Evolutionary conservation across 2,888 invertebrate genomes (phyloP).

Genomic region (Parnassius glacialis): DNA sequence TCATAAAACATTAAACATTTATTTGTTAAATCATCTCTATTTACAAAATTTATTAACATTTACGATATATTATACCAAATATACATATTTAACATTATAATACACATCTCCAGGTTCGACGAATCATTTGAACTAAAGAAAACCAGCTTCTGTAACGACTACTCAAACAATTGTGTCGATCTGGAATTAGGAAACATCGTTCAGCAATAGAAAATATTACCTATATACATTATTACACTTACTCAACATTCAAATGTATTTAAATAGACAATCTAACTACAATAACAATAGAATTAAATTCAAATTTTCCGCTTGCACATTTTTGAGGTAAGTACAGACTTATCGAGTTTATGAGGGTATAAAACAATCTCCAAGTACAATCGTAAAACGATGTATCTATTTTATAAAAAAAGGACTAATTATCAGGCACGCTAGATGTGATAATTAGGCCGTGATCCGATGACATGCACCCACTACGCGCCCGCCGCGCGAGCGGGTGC

Average conservation of each 20-base stretch:
- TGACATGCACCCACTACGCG: too few species aligned
- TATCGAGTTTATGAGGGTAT: not conserved
- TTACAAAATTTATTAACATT: constrained; percentile 48
- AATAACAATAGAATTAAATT: constrained; percentile 4
- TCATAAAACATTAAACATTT: constrained; percentile 46
- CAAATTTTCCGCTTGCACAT: constrained; percentile 11
- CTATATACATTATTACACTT: not conserved
- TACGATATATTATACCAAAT: constrained; percentile 33
- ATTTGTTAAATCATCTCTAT: constrained; percentile 49
- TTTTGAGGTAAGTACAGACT: constrained; percentile 20
- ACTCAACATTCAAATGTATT: not conserved
- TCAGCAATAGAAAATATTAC: not conserved
- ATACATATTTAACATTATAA: too few species aligned
- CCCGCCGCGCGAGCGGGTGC: too few species aligned
- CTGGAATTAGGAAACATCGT: not conserved
- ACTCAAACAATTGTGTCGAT: not conserved
- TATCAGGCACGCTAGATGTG: too few species aligned
- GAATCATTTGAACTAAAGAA: too few species aligned
- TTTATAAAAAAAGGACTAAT: too few species aligned
- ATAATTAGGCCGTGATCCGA: too few species aligned
- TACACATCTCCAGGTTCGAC: too few species aligned
- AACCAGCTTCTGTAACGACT: not conserved
- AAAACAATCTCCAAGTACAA: not conserved
- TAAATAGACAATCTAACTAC: not conserved
- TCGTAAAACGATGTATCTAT: too few species aligned